phyloP scores from a whole-genome alignment of 2,113 vertebrate species.

The Otolemur garnettii region DNA sequence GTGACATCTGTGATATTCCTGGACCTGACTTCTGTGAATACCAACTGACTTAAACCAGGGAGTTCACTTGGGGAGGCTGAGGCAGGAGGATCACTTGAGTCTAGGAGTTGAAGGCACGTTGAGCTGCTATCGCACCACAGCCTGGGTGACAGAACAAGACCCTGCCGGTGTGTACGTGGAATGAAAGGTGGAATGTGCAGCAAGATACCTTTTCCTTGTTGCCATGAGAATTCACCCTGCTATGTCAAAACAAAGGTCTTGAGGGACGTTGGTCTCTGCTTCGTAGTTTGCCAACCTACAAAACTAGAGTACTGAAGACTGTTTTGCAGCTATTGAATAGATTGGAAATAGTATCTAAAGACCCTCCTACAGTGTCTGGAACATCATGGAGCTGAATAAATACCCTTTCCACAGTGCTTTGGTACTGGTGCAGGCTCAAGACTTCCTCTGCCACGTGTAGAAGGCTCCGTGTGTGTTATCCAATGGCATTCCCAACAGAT shows the following conservation, averaged over 20 bases:
- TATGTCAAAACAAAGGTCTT: neutral
- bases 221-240: neutral
- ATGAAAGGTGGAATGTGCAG: neutral
- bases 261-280: neutral
- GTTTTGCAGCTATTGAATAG: neutral
- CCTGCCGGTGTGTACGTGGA: neutral
- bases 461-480: neutral
- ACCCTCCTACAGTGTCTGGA: neutral
- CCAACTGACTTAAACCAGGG: neutral
- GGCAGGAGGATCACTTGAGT: too few species aligned
- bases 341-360: neutral
- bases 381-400: too few species aligned
- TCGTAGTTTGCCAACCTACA: neutral
- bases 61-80: too few species aligned
- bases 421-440: neutral
- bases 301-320: neutral
- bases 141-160: too few species aligned
- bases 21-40: neutral
- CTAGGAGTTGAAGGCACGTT: too few species aligned
- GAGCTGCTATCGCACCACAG: too few species aligned
- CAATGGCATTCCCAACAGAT: neutral
- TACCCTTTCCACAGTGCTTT: neutral
- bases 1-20: neutral
- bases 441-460: too few species aligned
- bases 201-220: neutral